These are phyloP conservation scores for Acrocephalus arundinaceus DNA, from an alignment of 2,113 vertebrate genomes.

Conservation along the genomic window DNA sequence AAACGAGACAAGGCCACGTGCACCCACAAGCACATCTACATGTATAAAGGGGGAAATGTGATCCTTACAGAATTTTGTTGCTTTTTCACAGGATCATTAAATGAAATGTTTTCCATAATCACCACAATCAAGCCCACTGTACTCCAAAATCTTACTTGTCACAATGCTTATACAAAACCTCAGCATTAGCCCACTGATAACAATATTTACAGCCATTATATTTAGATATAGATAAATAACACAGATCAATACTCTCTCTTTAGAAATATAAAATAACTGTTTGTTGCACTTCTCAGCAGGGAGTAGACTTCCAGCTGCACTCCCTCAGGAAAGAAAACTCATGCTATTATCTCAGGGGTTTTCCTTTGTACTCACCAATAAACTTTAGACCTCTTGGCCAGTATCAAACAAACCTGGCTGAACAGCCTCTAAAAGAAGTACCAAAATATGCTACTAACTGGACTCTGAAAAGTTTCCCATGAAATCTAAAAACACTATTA, in stretches of 20 bases:
- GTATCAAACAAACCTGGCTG: background rate
- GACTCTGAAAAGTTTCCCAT: background rate
- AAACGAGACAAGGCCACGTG: rapidly evolving
- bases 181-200: background rate
- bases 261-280: background rate
- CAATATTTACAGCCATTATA: background rate
- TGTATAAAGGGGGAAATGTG: background rate
- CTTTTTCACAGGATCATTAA: background rate
- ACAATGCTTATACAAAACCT: background rate
- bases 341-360: background rate
- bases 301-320: background rate
- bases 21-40: rapidly evolving
- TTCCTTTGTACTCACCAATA: background rate
- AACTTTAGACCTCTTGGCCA: background rate
- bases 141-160: background rate
- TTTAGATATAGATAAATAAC: background rate
- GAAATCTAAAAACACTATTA: background rate
- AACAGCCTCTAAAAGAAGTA: background rate
- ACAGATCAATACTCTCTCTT: background rate
- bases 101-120: background rate
- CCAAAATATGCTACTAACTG: background rate
- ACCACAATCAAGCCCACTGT: background rate
- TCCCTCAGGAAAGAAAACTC: background rate
- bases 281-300: background rate
- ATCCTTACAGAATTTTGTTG: background rate